Evolutionary conservation across 2,888 invertebrate species (phyloP).

Genomic region (Andrena haemorrhoa): DNA sequence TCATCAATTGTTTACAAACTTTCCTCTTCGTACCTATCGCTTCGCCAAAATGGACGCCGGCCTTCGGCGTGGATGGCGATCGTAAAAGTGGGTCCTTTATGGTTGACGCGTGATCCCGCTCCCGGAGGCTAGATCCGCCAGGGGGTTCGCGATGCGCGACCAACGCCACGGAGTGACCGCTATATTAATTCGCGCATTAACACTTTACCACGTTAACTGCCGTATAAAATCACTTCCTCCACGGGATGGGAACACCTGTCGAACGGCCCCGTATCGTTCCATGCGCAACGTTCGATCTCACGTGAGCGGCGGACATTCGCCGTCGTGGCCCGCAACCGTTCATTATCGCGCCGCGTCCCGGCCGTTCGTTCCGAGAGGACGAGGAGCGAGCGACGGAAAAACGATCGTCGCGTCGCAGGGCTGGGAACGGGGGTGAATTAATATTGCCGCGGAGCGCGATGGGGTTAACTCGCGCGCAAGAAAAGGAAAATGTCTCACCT

Average conservation of each 20-base stretch:
- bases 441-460: slow-evolving; percentile 4
- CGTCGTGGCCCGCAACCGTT: slow-evolving; percentile 53
- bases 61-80: not conserved
- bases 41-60: not conserved
- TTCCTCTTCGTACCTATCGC: slow-evolving; percentile 7
- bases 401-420: slow-evolving; percentile 5
- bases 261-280: slow-evolving; percentile 52
- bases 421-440: slow-evolving; percentile 16
- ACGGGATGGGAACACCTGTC: slow-evolving; percentile 68
- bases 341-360: slow-evolving; percentile 61
- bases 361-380: slow-evolving; percentile 35
- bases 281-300: slow-evolving; percentile 62
- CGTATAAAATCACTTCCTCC: slow-evolving; percentile 71
- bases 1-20: too few species aligned
- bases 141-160: slow-evolving; percentile 72
- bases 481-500: slow-evolving; percentile 9
- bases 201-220: slow-evolving; percentile 64
- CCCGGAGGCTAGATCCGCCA: slow-evolving; percentile 65
- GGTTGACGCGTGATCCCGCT: slow-evolving; percentile 17
- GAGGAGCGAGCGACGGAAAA: not conserved
- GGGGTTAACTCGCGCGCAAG: not conserved
- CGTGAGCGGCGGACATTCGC: slow-evolving; percentile 62
- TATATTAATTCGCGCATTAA: slow-evolving; percentile 80
- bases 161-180: slow-evolving; percentile 73
- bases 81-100: not conserved